A percentile compares a stretch with the other conserved stretches of the same genome.
Evolutionary conservation across 2,797 vertebrate species (phyloP).

Genomic region (Coregonus sp.): DNA sequence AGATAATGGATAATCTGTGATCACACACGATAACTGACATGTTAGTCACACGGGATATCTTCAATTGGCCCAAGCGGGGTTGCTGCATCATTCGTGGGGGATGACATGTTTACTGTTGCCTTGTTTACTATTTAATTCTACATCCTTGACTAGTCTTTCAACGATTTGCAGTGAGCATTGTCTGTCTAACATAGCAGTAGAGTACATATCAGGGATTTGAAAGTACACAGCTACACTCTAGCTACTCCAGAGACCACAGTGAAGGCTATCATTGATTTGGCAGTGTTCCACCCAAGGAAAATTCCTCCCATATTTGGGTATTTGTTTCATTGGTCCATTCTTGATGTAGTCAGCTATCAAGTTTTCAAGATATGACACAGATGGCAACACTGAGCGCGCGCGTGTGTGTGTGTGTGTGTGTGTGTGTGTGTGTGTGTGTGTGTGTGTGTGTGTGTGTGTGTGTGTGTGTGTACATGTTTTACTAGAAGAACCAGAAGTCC

Average conservation of each 20-base stretch:
- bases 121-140: not conserved
- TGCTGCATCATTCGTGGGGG: too few species aligned
- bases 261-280: not conserved
- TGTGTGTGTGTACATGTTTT: too few species aligned
- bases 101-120: not conserved
- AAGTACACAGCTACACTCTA: not conserved
- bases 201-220: not conserved
- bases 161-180: not conserved
- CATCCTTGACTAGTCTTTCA: not conserved
- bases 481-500: too few species aligned
- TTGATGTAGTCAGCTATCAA: too few species aligned
- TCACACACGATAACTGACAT: too few species aligned
- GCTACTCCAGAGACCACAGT: not conserved
- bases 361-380: not conserved
- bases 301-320: not conserved
- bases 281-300: not conserved
- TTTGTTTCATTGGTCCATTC: too few species aligned
- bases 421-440: too few species aligned
- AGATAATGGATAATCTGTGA: too few species aligned
- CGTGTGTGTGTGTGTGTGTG: too few species aligned
- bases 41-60: too few species aligned
- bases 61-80: too few species aligned
- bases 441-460: too few species aligned
- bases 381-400: not conserved
- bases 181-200: not conserved